Conservation (phyloP, 2,113 vertebrate species). For the Upupa epops region DNA sequence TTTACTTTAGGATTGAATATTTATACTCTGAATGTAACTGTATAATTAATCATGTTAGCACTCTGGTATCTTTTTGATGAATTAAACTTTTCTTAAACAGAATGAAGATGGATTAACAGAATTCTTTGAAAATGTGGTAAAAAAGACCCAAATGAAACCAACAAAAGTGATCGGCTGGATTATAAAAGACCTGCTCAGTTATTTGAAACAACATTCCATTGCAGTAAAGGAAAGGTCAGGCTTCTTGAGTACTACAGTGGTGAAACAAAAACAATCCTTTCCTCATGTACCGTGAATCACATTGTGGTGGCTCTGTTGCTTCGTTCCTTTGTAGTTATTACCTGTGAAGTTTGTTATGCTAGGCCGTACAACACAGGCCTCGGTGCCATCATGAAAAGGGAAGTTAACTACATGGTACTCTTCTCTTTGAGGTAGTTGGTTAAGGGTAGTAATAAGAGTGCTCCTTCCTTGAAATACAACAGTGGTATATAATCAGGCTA, state of each 20-base stretch:
- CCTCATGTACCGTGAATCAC: not conserved
- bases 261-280: not conserved
- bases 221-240: conserved; percentile 89
- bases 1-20: not conserved
- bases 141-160: conserved; percentile 82
- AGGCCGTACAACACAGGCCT: not conserved
- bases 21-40: not conserved
- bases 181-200: conserved; percentile 84
- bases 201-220: conserved; percentile 83
- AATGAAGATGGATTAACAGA: conserved; percentile 91
- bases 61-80: not conserved
- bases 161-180: conserved; percentile 93
- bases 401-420: no score
- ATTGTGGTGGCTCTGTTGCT: not conserved
- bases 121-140: conserved; percentile 87
- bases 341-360: not conserved
- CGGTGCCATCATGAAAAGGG: not conserved
- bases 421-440: no score
- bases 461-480: not conserved
- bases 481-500: not conserved
- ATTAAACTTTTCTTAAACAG: conserved; percentile 70
- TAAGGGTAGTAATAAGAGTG: not conserved
- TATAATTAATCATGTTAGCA: not conserved
- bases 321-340: fast-evolving
- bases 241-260: not conserved